Conservation (phyloP, 2,888 invertebrate genomes). For the Pterobdella sp. region DNA sequence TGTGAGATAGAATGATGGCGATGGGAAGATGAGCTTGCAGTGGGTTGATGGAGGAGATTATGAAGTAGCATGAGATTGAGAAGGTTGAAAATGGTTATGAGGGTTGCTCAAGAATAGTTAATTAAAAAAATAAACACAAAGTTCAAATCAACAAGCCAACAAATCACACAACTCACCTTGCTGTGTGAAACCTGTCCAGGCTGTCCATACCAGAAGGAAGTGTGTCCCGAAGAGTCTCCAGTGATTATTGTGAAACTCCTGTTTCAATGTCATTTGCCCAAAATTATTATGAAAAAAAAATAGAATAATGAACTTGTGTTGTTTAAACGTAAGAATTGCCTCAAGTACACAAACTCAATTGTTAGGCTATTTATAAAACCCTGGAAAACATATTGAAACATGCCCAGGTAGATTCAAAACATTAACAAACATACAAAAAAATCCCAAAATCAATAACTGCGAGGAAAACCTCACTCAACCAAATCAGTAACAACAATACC, state of each 20-base stretch:
- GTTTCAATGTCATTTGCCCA: too few relatives aligned
- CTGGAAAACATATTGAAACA: too few relatives aligned
- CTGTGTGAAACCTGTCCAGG: conserved; percentile 23
- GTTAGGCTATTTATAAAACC: too few relatives aligned
- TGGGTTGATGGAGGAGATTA: too few relatives aligned
- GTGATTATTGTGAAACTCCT: conserved; percentile 23
- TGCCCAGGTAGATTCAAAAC: background rate
- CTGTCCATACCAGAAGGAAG: conserved; percentile 23
- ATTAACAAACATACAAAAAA: background rate
- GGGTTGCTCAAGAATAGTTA: background rate
- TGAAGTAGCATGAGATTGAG: too few relatives aligned
- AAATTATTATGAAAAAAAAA: too few relatives aligned
- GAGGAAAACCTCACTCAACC: background rate
- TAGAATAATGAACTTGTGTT: too few relatives aligned
- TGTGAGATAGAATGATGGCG: too few relatives aligned
- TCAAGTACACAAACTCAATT: too few relatives aligned
- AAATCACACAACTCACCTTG: background rate
- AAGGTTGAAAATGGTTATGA: too few relatives aligned
- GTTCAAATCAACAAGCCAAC: background rate
- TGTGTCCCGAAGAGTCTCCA: conserved; percentile 22
- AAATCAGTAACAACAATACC: background rate
- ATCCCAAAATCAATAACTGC: background rate
- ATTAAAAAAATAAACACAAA: background rate
- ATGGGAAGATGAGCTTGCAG: too few relatives aligned
- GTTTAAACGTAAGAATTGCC: too few relatives aligned